phyloP scores from a whole-genome alignment of 2,113 vertebrate genomes.

The Centrocercus urophasianus region DNA sequence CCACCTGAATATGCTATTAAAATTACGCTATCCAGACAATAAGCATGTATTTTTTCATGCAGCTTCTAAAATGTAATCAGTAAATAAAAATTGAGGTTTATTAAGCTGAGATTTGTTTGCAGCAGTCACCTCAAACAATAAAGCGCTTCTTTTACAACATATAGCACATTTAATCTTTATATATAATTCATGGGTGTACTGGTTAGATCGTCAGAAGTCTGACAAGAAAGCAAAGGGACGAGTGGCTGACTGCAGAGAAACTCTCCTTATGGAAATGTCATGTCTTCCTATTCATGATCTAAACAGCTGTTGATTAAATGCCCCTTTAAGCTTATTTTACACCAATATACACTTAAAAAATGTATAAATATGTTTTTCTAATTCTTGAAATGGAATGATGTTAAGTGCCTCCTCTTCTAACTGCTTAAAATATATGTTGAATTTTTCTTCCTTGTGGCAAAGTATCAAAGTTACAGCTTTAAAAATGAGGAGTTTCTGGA shows the following conservation, averaged over 20 bases:
- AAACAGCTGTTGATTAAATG: background rate
- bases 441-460: background rate
- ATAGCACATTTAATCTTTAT: background rate
- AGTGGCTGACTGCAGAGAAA: background rate
- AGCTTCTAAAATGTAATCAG: slow-evolving; percentile 17
- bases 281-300: background rate
- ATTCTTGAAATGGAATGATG: background rate
- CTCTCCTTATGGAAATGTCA: background rate
- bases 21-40: background rate
- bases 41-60: background rate
- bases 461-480: background rate
- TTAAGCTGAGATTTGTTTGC: slow-evolving; percentile 28
- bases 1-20: background rate
- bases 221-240: background rate
- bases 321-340: too few species aligned
- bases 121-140: background rate
- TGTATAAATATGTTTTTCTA: background rate
- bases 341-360: too few species aligned
- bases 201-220: slow-evolving; percentile 20
- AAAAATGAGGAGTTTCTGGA: background rate
- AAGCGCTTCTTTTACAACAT: background rate
- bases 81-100: slow-evolving; percentile 35
- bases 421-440: background rate
- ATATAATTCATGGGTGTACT: background rate
- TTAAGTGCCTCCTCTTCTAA: background rate